Percentiles rank a stretch among this genome's conserved stretches.
Conservation (phyloP, 2,888 invertebrate genomes). For the Volucella inflata region DNA sequence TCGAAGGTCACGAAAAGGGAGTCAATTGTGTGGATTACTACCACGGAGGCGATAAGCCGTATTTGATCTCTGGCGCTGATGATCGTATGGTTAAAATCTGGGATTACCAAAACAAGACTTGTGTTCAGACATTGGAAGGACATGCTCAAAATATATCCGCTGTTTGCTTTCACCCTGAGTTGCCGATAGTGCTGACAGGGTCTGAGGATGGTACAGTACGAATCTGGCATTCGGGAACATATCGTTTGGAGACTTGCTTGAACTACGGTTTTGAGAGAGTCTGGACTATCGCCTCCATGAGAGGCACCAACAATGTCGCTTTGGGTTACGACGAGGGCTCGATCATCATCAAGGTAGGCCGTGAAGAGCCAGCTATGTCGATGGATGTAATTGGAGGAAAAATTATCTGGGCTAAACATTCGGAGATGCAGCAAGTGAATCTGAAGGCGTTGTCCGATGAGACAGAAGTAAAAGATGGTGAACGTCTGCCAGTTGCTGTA, state of each 20-base stretch:
- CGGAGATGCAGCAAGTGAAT: constrained; percentile 95
- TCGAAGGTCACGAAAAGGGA: constrained; percentile 99
- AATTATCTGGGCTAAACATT: constrained; percentile 99
- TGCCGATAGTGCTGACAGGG: constrained; percentile 98
- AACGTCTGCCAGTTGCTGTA: constrained; percentile 95
- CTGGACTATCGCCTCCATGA: constrained; percentile 97
- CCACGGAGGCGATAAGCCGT: constrained; percentile 99
- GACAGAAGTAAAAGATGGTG: constrained; percentile 93
- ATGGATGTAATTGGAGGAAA: constrained; percentile 99
- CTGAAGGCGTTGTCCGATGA: constrained; percentile 83
- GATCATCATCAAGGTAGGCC: constrained; percentile 86
- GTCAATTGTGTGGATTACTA: constrained; percentile 99
- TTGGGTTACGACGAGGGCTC: constrained; percentile 88
- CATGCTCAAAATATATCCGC: constrained; percentile 98
- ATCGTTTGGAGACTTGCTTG: constrained; percentile 96
- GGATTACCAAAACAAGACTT: constrained; percentile 99
- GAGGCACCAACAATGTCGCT: constrained; percentile 98
- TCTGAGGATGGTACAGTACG: constrained; percentile 99
- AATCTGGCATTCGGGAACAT: constrained; percentile 99
- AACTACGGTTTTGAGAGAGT: constrained; percentile 99
- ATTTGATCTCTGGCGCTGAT: constrained; percentile 99
- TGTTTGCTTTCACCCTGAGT: constrained; percentile 98
- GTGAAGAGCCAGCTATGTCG: constrained; percentile 99
- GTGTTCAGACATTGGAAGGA: constrained; percentile 98
- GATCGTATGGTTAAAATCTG: constrained; percentile 99